Evolutionary conservation across 2,113 vertebrate genomes (phyloP).

Genomic region (Istiophorus platypterus): DNA sequence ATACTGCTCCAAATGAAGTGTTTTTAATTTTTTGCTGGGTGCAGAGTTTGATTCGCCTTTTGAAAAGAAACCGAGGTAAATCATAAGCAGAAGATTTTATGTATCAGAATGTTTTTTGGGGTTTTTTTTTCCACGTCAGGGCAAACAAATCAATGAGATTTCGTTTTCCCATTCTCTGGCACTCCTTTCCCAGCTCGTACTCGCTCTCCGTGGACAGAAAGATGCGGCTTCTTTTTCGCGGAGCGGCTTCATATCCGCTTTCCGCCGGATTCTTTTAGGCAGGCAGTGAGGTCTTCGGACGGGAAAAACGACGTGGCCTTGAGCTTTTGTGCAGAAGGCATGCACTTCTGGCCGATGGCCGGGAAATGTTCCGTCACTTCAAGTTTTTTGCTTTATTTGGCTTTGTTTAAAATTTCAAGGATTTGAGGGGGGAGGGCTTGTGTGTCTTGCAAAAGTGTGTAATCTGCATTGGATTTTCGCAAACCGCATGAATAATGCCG

Average conservation of each 20-base stretch:
- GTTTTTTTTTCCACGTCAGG: not conserved
- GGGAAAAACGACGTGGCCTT: slow-evolving; percentile 74
- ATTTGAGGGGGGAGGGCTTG: not conserved
- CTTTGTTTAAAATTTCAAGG: not conserved
- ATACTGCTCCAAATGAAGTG: not conserved
- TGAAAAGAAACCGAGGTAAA: not conserved
- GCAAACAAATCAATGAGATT: slow-evolving; percentile 11
- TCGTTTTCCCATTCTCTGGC: slow-evolving; percentile 24
- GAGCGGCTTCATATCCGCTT: slow-evolving; percentile 63
- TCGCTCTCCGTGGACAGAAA: slow-evolving; percentile 36
- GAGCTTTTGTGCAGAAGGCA: slow-evolving; percentile 73
- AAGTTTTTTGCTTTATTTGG: slow-evolving; percentile 51
- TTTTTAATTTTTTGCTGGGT: not conserved
- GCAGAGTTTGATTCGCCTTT: not conserved
- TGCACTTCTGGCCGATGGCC: slow-evolving; percentile 67
- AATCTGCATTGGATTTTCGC: not conserved
- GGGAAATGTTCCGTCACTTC: slow-evolving; percentile 37
- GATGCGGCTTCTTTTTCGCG: slow-evolving; percentile 46
- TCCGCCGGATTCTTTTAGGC: slow-evolving; percentile 58
- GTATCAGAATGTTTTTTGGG: not conserved
- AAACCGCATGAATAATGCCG: not conserved
- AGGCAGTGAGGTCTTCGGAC: slow-evolving; percentile 63
- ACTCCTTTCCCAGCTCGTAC: not conserved
- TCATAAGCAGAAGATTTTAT: not conserved
- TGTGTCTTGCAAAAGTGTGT: not conserved